phyloP scores from a whole-genome alignment of 2,888 invertebrate genomes.

The Melanotus villosus region DNA sequence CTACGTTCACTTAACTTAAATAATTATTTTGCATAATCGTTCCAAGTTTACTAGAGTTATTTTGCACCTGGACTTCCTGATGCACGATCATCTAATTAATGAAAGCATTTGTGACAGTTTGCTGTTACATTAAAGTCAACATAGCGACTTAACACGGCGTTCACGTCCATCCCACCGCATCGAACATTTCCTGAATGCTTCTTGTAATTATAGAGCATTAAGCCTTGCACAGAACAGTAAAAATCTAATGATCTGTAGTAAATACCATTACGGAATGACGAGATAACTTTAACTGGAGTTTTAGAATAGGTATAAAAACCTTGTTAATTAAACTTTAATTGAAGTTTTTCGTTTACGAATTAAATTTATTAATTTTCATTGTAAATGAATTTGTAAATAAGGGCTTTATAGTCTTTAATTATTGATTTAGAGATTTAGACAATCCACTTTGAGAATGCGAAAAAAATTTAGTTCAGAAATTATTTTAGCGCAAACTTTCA shows the following conservation, averaged over 20 bases:
- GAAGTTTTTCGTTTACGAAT: too few relatives aligned
- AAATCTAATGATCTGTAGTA: slow-evolving; percentile 37
- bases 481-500: too few relatives aligned
- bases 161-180: slow-evolving; percentile 26
- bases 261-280: slow-evolving; percentile 17
- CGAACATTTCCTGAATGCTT: slow-evolving; percentile 30
- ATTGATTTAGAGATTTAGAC: too few relatives aligned
- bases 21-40: too few relatives aligned
- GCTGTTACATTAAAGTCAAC: slow-evolving; percentile 30
- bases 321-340: too few relatives aligned
- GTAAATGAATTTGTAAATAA: too few relatives aligned
- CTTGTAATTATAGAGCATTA: slow-evolving; percentile 33
- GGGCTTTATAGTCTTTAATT: too few relatives aligned
- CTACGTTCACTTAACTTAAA: too few relatives aligned
- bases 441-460: too few relatives aligned
- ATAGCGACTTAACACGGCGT: slow-evolving; percentile 22
- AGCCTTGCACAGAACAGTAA: slow-evolving; percentile 32
- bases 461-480: too few relatives aligned
- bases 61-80: slow-evolving; percentile 13
- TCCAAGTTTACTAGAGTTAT: too few relatives aligned
- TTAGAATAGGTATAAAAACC: neutral
- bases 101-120: slow-evolving; percentile 15
- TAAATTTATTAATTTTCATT: neutral
- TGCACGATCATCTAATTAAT: slow-evolving; percentile 23
- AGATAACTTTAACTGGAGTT: slow-evolving; percentile 10